These are phyloP conservation scores for Caranx ignobilis DNA, from an alignment of 2,113 vertebrate species.

Conservation along the genomic window DNA sequence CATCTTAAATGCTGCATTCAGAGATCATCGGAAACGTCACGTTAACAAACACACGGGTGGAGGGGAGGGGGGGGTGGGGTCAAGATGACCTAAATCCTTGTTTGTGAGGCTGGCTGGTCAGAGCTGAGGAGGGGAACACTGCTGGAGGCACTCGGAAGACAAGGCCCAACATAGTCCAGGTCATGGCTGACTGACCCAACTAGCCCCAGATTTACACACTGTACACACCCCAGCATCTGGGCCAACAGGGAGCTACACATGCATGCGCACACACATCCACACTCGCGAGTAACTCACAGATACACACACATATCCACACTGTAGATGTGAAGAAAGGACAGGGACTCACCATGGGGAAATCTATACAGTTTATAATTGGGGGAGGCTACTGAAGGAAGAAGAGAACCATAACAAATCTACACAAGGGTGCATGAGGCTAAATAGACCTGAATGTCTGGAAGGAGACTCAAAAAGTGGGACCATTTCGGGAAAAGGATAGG, in stretches of 20 bases:
- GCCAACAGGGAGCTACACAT: constrained; percentile 64
- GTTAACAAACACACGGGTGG: constrained; percentile 59
- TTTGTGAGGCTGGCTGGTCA: constrained; percentile 72
- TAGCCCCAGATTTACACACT: constrained; percentile 82
- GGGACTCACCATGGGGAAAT: constrained; percentile 79
- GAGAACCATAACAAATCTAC: constrained; percentile 77
- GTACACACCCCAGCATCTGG: constrained; percentile 77
- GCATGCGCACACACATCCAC: not conserved
- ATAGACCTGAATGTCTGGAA: constrained; percentile 70
- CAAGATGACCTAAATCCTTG: constrained; percentile 81
- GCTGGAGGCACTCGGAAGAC: constrained; percentile 79
- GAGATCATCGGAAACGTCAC: constrained; percentile 43
- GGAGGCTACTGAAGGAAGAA: constrained; percentile 71
- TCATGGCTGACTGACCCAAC: constrained; percentile 79
- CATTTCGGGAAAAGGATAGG: constrained; percentile 14
- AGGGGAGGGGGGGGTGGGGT: constrained; percentile 26
- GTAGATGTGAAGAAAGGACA: constrained; percentile 72
- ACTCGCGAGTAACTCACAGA: constrained; percentile 24
- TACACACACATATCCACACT: constrained; percentile 32
- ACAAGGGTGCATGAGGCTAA: constrained; percentile 72
- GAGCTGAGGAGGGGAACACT: constrained; percentile 67
- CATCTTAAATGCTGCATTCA: constrained; percentile 22
- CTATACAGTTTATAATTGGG: constrained; percentile 81
- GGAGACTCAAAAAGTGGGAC: constrained; percentile 40
- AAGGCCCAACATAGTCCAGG: constrained; percentile 75